phyloP scores from a whole-genome alignment of 2,113 vertebrate species.

The Nerophis ophidion region DNA sequence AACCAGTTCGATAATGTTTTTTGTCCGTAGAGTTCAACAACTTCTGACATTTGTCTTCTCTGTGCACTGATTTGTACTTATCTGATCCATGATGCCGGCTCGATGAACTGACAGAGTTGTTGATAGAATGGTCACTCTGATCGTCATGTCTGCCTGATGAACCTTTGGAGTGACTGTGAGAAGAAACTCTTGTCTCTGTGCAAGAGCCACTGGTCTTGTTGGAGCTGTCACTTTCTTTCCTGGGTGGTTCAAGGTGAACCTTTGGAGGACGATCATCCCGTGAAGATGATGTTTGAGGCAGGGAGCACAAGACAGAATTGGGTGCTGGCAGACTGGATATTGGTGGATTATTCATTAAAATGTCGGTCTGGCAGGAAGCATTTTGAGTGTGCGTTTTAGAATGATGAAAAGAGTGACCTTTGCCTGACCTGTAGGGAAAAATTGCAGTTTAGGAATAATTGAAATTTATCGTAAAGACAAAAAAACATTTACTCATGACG shows the following conservation, averaged over 20 bases:
- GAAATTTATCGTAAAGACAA: neutral
- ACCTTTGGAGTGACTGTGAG: slow-evolving; percentile 15
- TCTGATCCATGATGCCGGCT: slow-evolving; percentile 37
- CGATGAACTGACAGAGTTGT: slow-evolving; percentile 40
- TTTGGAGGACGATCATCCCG: slow-evolving; percentile 1
- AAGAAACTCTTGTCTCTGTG: neutral
- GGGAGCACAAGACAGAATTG: neutral
- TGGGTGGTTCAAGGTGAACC: slow-evolving; percentile 4
- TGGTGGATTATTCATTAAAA: slow-evolving; percentile 3
- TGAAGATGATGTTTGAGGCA: slow-evolving; percentile 9
- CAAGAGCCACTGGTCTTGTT: neutral
- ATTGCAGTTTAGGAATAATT: neutral
- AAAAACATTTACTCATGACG: neutral
- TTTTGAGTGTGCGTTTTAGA: slow-evolving; percentile 9
- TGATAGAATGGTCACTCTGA: slow-evolving; percentile 32
- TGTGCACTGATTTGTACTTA: slow-evolving; percentile 44
- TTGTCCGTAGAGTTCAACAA: slow-evolving; percentile 21
- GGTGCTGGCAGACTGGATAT: neutral
- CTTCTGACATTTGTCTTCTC: slow-evolving; percentile 37
- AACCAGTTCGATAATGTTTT: slow-evolving; percentile 16
- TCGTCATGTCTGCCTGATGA: slow-evolving; percentile 27
- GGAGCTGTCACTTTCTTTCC: slow-evolving; percentile 17
- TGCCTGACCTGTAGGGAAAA: slow-evolving; percentile 45
- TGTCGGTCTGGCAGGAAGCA: slow-evolving; percentile 3
- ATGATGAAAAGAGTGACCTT: slow-evolving; percentile 15